Percentiles rank a stretch among this genome's conserved stretches.
phyloP scores from a whole-genome alignment of 2,113 vertebrate genomes.

The Dicaeum eximium region DNA sequence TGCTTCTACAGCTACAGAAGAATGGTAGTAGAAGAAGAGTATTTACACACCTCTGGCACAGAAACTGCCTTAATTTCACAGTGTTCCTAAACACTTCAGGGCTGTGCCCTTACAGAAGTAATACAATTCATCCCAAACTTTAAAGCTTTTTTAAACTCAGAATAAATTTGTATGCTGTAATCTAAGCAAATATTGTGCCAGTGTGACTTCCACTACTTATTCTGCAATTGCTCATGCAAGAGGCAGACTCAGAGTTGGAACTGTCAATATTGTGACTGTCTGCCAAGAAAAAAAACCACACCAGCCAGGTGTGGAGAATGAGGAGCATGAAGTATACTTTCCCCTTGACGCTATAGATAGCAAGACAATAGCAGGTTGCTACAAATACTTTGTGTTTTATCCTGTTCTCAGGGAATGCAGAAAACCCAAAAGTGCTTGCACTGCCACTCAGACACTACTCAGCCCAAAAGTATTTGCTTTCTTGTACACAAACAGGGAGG shows the following conservation, averaged over 20 bases:
- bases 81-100: background rate
- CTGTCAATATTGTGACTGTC: background rate
- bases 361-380: background rate
- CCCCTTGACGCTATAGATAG: background rate
- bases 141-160: background rate
- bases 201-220: background rate
- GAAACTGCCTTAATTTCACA: background rate
- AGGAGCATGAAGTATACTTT: background rate
- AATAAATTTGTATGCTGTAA: background rate
- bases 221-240: background rate
- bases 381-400: background rate
- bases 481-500: background rate
- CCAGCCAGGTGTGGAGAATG: too few species aligned
- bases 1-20: background rate
- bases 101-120: background rate
- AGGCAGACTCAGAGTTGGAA: background rate
- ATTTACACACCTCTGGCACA: background rate
- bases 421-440: background rate
- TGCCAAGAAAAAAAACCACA: background rate
- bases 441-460: background rate
- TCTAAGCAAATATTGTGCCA: background rate
- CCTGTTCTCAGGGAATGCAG: background rate
- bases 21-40: background rate
- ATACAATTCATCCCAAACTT: background rate
- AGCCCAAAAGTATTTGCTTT: background rate